Evolutionary conservation across 2,113 vertebrate species (phyloP), one percentile per base, ranked within the genome.

Genomic region (Tenrec ecaudatus): DNA sequence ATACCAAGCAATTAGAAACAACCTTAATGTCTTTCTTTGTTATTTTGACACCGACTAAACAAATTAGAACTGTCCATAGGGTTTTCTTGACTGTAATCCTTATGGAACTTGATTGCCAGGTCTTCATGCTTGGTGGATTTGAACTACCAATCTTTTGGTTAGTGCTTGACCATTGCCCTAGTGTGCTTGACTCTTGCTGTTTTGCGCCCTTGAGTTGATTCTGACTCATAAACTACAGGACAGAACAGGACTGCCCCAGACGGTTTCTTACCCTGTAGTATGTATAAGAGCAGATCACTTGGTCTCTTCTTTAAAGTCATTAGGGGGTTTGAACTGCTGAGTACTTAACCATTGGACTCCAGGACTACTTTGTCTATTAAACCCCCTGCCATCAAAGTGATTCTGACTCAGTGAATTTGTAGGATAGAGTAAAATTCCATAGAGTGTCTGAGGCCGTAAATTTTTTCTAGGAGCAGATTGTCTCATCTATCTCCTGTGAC

Each of bases 1-100:
- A 36, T 78, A 82, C 62, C 33, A 94, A 82, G 57, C 31, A 94
- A 9, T 68, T 80, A 86, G n/a, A 86, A 94, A 82, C 47, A 82
- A 31, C n/a, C 16, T 75, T 86, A 60, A n/a, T 85, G 64, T 66
- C 15, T 66, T 10, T 69, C 14, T 53, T 53, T 12, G 25, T 29
- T 66, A 27, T 66, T 66, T 66, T 25, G 8, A 66, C 3, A 10
- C 68, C 14, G 11, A n/a, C 11, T 69, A 4, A 69, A 27, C 68
- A n/a, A 31, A 69, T 53, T 53, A 66, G 11, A 66, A 66, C 68
- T n/a, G 31, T 31, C 68, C 31, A 69, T 69, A 69, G 31, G 68
- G 68, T 68, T 68, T 68, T 31, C 64, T 68, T 68, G 27, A 11
- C 27, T 53, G 47, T 53, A 62, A 62, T 20, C 10, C 12, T 19